A percentile compares a stretch with the other conserved stretches of the same genome.
Evolutionary conservation across 2,888 invertebrate genomes (phyloP).

Genomic region (Diarsia dahlii): DNA sequence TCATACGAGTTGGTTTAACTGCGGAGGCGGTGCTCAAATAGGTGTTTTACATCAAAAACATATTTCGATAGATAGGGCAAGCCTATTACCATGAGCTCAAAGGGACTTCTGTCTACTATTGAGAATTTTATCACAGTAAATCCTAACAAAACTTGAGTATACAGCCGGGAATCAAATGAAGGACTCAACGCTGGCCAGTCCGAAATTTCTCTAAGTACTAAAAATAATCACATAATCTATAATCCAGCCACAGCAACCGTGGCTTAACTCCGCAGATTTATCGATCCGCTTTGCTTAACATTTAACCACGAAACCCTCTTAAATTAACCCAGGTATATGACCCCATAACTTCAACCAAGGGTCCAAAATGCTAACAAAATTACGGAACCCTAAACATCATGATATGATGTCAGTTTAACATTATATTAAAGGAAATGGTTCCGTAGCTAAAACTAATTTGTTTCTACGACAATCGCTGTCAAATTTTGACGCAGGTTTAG

Average conservation of each 20-base stretch:
- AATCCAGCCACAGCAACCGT: not conserved
- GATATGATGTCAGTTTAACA: conserved; percentile 48
- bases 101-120: not conserved
- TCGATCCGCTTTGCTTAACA: not conserved
- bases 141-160: not conserved
- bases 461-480: conserved; percentile 64
- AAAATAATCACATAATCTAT: not conserved
- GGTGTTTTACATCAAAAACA: too few species aligned
- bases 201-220: not conserved
- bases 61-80: not conserved
- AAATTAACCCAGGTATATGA: conserved; percentile 27
- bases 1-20: too few species aligned
- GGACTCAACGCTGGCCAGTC: too few species aligned
- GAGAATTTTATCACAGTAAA: not conserved
- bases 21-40: too few species aligned
- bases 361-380: conserved; percentile 42
- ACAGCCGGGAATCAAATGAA: not conserved
- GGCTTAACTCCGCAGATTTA: conserved; percentile 14
- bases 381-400: conserved; percentile 45
- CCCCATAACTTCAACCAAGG: conserved; percentile 25
- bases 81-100: not conserved
- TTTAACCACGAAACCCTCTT: conserved; percentile 8
- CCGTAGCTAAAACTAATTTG: conserved; percentile 63
- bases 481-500: conserved; percentile 65
- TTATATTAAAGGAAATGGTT: conserved; percentile 57